Conservation (phyloP, 2,797 vertebrate genomes). For the Trematomus bernacchii region DNA sequence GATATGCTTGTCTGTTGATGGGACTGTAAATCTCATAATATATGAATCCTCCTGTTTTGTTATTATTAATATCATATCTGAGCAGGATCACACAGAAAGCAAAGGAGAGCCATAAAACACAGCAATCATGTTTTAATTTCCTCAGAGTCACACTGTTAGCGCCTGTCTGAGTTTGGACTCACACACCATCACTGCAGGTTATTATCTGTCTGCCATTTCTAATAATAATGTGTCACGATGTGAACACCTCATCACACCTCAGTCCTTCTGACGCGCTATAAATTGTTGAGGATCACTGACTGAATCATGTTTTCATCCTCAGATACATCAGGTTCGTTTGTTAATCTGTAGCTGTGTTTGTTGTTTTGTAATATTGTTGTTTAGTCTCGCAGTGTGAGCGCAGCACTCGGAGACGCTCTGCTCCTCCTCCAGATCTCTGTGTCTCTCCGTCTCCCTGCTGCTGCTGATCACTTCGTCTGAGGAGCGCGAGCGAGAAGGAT, state of each 20-base stretch:
- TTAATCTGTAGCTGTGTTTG: background rate
- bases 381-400: slow-evolving; percentile 21
- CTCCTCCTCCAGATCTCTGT: slow-evolving; percentile 46
- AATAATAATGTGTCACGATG: slow-evolving; percentile 60
- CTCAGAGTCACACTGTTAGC: slow-evolving; percentile 49
- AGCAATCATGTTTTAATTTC: slow-evolving; percentile 68
- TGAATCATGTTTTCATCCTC: background rate
- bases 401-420: slow-evolving; percentile 37
- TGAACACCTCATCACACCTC: slow-evolving; percentile 40
- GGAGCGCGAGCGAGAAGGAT: slow-evolving; percentile 42
- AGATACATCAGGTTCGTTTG: slow-evolving; percentile 1
- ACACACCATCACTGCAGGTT: slow-evolving; percentile 26
- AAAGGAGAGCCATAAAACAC: slow-evolving; percentile 14
- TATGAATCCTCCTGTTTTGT: background rate
- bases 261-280: slow-evolving; percentile 32
- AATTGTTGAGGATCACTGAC: slow-evolving; percentile 25
- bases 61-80: slow-evolving; percentile 28
- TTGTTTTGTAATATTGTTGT: slow-evolving; percentile 18
- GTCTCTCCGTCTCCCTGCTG: slow-evolving; percentile 36
- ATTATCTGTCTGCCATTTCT: slow-evolving; percentile 51
- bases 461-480: slow-evolving; percentile 50
- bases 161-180: slow-evolving; percentile 43
- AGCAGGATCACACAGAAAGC: slow-evolving; percentile 17
- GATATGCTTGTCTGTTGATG: background rate
- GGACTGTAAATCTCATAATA: slow-evolving; percentile 21